phyloP scores from a whole-genome alignment of 2,113 vertebrate genomes.

The Chunga burmeisteri region DNA sequence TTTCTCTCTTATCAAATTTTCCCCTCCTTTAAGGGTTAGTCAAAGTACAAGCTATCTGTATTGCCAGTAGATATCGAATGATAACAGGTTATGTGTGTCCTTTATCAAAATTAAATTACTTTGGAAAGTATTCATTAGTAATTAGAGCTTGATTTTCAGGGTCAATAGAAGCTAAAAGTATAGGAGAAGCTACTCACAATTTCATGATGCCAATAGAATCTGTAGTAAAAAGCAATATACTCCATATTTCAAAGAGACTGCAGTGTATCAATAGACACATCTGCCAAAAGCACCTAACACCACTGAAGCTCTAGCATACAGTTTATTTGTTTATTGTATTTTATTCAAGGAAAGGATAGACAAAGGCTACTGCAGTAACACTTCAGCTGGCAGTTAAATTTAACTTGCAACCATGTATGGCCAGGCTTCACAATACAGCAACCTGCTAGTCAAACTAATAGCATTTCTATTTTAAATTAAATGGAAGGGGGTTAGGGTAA shows the following conservation, averaged over 20 bases:
- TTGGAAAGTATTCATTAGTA: background rate
- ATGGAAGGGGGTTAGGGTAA: background rate
- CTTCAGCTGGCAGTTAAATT: background rate
- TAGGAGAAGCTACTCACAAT: background rate
- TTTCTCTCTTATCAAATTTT: background rate
- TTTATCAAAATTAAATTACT: background rate
- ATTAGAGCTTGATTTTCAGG: background rate
- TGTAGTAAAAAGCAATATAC: background rate
- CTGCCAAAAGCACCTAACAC: background rate
- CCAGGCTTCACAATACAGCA: background rate
- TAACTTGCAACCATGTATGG: background rate
- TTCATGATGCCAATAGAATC: background rate
- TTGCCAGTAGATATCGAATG: background rate
- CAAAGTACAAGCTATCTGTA: background rate
- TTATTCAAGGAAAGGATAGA: background rate
- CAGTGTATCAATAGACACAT: background rate
- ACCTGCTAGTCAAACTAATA: background rate
- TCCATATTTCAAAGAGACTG: background rate
- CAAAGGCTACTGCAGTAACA: background rate
- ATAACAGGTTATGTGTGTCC: background rate
- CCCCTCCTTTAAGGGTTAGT: background rate
- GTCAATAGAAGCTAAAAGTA: background rate
- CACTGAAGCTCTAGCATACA: background rate
- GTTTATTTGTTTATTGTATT: background rate
- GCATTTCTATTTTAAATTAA: slow-evolving; percentile 11